A percentile compares a stretch with the other conserved stretches of the same genome.
Conservation (phyloP, 2,888 invertebrate species). For the Agapetus fuscipes region DNA sequence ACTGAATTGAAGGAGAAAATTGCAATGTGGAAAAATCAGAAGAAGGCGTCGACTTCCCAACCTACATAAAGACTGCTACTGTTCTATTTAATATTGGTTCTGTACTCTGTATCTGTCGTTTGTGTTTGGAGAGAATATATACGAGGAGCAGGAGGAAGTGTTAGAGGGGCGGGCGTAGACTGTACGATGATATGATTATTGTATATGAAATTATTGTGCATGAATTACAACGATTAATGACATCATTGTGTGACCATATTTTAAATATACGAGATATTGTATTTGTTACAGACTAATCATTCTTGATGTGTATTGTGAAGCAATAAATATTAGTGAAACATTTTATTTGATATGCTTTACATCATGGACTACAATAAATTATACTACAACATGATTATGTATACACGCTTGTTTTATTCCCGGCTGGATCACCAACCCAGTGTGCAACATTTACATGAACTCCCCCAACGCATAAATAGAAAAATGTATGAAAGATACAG, state of each 20-base stretch:
- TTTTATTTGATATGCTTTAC: no score
- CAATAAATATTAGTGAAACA: conserved; percentile 8
- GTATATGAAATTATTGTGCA: background rate
- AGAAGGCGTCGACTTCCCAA: conserved; percentile 44
- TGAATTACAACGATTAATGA: conserved; percentile 5
- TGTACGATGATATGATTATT: conserved; percentile 4
- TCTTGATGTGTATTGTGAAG: conserved; percentile 25
- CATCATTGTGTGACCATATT: conserved; percentile 18
- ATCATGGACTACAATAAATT: no score
- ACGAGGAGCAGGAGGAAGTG: no score
- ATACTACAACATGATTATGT: no score
- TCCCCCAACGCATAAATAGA: no score
- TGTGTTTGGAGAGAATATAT: background rate
- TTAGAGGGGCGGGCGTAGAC: no score
- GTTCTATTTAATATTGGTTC: background rate
- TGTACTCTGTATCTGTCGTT: background rate
- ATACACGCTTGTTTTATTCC: no score
- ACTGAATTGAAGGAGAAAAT: conserved; percentile 80
- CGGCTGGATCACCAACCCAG: no score
- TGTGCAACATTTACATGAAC: no score
- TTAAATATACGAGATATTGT: conserved; percentile 37
- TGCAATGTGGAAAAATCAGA: conserved; percentile 77
- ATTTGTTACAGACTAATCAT: conserved; percentile 44
- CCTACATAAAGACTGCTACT: conserved; percentile 19
- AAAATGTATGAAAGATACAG: no score